A percentile compares a stretch with the other conserved stretches of the same genome.
phyloP scores from a whole-genome alignment of 1,140 invertebrate genomes.

The Brachionus koreanus region DNA sequence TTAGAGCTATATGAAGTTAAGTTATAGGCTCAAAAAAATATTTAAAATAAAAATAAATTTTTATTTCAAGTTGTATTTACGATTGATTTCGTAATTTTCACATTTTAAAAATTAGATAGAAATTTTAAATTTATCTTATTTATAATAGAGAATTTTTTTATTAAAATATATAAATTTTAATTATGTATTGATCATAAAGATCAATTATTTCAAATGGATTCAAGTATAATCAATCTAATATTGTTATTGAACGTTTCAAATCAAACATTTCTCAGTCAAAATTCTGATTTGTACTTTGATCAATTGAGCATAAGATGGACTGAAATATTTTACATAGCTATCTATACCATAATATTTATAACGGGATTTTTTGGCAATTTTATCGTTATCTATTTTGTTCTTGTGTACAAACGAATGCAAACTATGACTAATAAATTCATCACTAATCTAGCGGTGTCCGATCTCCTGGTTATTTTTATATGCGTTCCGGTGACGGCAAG shows the following conservation, averaged over 20 bases:
- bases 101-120: too few species aligned
- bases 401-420: conserved; percentile 33
- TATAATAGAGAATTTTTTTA: too few species aligned
- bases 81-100: too few species aligned
- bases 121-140: too few species aligned
- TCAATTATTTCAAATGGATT: background rate
- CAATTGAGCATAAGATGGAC: background rate
- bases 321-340: background rate
- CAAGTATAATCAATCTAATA: background rate
- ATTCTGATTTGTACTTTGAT: background rate
- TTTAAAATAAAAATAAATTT: too few species aligned
- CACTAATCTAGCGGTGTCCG: conserved; percentile 42
- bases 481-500: conserved; percentile 27
- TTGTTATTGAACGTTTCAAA: background rate
- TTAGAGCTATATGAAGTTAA: too few species aligned
- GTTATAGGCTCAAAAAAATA: too few species aligned
- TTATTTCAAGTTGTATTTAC: too few species aligned
- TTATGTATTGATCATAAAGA: background rate
- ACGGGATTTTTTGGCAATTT: conserved; percentile 30
- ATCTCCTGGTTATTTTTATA: conserved; percentile 36
- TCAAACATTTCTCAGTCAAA: background rate
- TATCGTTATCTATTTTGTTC: conserved; percentile 30
- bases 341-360: conserved; percentile 32
- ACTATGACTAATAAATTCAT: conserved; percentile 38
- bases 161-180: too few species aligned